These are phyloP conservation scores for Todiramphus chloris DNA, from an alignment of 2,113 vertebrate genomes.

Conservation along the genomic window DNA sequence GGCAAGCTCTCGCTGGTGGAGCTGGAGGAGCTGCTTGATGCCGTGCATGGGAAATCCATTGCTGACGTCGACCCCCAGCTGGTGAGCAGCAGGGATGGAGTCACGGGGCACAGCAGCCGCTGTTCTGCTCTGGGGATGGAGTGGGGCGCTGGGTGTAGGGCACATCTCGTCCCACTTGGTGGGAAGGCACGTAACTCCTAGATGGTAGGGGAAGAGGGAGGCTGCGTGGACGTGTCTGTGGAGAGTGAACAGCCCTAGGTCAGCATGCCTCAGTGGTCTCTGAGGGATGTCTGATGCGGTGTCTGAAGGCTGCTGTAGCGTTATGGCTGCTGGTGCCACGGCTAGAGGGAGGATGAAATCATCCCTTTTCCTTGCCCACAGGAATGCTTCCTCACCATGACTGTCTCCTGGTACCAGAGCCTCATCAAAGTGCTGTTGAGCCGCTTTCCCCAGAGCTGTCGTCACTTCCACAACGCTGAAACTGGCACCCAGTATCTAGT, in stretches of 20 bases:
- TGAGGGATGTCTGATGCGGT: background rate
- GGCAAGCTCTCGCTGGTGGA: constrained; percentile 89
- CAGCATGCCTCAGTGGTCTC: background rate
- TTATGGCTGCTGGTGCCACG: background rate
- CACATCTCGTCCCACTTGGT: background rate
- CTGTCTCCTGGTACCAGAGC: constrained; percentile 95
- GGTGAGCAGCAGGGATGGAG: constrained; percentile 74
- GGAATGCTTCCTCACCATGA: constrained; percentile 97
- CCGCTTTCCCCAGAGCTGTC: constrained; percentile 96
- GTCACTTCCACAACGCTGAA: constrained; percentile 91
- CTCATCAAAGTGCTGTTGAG: constrained; percentile 94
- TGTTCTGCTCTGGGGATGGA: background rate
- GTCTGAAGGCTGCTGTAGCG: background rate
- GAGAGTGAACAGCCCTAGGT: background rate
- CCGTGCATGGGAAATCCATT: constrained; percentile 91
- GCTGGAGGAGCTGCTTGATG: constrained; percentile 92
- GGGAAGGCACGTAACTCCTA: background rate
- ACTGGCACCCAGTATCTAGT: constrained; percentile 93
- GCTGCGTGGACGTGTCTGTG: accelerated
- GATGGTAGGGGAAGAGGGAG: background rate
- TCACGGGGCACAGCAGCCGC: background rate
- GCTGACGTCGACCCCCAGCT: constrained; percentile 94
- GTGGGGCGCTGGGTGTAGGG: background rate
- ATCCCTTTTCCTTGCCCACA: constrained; percentile 29
- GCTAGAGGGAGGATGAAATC: background rate